Evolutionary conservation across 2,888 invertebrate genomes (phyloP).

Genomic region (Drosophila melanosoma): DNA sequence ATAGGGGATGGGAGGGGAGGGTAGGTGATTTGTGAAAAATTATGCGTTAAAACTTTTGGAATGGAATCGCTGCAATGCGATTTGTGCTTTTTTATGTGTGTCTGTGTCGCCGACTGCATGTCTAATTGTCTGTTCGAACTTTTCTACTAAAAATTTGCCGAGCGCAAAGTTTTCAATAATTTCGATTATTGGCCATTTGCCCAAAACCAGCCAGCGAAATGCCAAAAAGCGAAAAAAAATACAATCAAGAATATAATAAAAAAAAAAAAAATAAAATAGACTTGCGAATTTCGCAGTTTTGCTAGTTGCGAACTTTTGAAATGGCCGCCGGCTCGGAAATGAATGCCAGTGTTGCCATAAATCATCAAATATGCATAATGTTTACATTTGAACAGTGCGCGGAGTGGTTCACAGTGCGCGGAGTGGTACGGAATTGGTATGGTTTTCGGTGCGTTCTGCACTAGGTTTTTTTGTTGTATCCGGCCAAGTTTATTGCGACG

Average conservation of each 20-base stretch:
- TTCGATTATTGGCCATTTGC: slow-evolving; percentile 84
- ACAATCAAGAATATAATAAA: slow-evolving; percentile 5
- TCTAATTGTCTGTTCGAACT: slow-evolving; percentile 70
- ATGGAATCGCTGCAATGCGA: slow-evolving; percentile 46
- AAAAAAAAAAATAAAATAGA: slow-evolving; percentile 36
- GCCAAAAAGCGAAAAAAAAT: slow-evolving; percentile 1
- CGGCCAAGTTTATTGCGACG: slow-evolving; percentile 72
- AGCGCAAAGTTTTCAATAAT: slow-evolving; percentile 83
- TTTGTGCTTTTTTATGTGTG: slow-evolving; percentile 41
- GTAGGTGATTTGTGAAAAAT: slow-evolving; percentile 30
- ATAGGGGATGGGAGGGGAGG: background rate
- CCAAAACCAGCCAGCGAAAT: slow-evolving; percentile 62
- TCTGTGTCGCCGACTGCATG: slow-evolving; percentile 69
- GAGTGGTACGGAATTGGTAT: slow-evolving; percentile 1
- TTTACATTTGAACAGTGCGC: slow-evolving; percentile 72
- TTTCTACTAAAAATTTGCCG: slow-evolving; percentile 76
- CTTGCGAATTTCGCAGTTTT: slow-evolving; percentile 50
- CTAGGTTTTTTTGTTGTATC: slow-evolving; percentile 32
- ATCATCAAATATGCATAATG: slow-evolving; percentile 82
- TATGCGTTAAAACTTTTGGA: slow-evolving; percentile 59
- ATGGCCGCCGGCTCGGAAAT: slow-evolving; percentile 64
- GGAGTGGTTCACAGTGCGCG: slow-evolving; percentile 33
- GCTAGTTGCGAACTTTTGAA: slow-evolving; percentile 42
- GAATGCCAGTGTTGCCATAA: slow-evolving; percentile 84
- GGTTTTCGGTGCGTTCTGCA: slow-evolving; percentile 18